phyloP scores from a whole-genome alignment of 2,113 vertebrate genomes.

The Tachuris rubrigastra region DNA sequence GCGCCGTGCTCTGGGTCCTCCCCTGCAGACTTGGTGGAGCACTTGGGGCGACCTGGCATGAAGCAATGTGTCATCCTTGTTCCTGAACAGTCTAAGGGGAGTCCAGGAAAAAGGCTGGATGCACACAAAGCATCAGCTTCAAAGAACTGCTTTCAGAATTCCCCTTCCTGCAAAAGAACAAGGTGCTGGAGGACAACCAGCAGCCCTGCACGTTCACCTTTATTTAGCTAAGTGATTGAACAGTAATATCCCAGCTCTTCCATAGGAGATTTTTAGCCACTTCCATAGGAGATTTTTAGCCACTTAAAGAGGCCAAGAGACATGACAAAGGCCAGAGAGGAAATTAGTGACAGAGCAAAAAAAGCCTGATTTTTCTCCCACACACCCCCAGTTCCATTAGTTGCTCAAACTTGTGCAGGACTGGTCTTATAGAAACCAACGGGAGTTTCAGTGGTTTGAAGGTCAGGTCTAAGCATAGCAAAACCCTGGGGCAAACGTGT shows the following conservation, averaged over 20 bases:
- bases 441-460: conserved; percentile 38
- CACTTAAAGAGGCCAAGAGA: background rate
- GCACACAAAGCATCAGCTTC: background rate
- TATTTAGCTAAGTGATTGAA: background rate
- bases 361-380: background rate
- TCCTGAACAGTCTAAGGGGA: background rate
- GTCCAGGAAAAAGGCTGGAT: background rate
- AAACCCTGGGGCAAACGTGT: background rate
- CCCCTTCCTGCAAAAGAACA: background rate
- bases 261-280: background rate
- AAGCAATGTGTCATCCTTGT: rapidly evolving
- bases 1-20: background rate
- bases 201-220: background rate
- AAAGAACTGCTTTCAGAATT: background rate
- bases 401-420: background rate
- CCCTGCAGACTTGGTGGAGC: background rate
- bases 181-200: background rate
- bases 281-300: background rate
- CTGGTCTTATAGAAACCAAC: background rate
- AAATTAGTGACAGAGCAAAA: background rate
- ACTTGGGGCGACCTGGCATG: rapidly evolving
- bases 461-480: background rate
- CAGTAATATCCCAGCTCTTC: background rate
- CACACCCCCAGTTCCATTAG: background rate
- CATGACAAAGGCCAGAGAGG: background rate